These are phyloP conservation scores for Junonia oenone DNA, from an alignment of 2,888 invertebrate genomes.

Conservation along the genomic window DNA sequence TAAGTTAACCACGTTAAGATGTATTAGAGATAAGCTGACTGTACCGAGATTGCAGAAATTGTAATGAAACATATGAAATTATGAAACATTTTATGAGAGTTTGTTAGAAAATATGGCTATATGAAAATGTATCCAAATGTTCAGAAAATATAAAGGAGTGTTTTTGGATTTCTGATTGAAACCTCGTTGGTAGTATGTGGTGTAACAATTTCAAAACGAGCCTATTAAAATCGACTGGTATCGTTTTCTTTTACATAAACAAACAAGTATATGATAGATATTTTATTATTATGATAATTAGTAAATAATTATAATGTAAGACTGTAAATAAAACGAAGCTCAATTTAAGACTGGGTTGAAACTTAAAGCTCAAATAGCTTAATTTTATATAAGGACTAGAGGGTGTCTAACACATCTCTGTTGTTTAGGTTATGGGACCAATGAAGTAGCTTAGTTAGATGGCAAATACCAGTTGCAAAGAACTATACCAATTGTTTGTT, in stretches of 20 bases:
- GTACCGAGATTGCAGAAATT: slow-evolving; percentile 60
- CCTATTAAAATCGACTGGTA: too few species aligned
- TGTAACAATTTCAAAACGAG: too few species aligned
- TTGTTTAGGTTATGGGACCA: slow-evolving; percentile 26
- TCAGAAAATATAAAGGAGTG: too few species aligned
- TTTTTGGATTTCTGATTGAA: too few species aligned
- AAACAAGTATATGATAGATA: background rate
- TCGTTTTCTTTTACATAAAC: background rate
- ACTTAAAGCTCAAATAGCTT: slow-evolving; percentile 45
- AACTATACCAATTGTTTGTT: background rate
- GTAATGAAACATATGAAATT: too few species aligned
- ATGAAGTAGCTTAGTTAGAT: background rate
- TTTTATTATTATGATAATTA: background rate
- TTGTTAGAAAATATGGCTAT: too few species aligned
- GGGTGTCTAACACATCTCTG: slow-evolving; percentile 17
- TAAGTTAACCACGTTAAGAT: slow-evolving; percentile 60
- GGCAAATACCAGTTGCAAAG: background rate
- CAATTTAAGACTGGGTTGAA: slow-evolving; percentile 25
- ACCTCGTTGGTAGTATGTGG: too few species aligned
- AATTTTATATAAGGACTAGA: slow-evolving; percentile 11
- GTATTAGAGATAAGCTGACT: slow-evolving; percentile 66
- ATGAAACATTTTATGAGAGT: too few species aligned
- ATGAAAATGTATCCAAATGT: too few species aligned
- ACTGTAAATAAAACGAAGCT: slow-evolving; percentile 10
- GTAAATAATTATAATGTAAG: background rate